Conservation (phyloP, 2,797 vertebrate species). For the Morus bassanus region DNA sequence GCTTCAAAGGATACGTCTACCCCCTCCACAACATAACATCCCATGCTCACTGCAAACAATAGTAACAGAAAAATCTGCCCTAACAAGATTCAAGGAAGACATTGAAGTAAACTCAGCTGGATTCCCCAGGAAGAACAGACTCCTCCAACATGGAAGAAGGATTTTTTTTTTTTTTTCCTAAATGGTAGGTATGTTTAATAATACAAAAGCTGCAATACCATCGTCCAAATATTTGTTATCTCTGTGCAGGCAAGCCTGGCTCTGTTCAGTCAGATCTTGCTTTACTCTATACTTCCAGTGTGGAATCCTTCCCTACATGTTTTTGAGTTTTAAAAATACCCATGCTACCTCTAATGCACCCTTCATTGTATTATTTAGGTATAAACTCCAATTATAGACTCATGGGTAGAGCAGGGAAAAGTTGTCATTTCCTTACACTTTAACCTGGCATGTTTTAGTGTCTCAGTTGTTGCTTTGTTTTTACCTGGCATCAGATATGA, state of each 20-base stretch:
- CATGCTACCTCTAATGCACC: background rate
- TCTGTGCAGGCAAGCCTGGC: slow-evolving; percentile 3
- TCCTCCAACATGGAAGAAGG: background rate
- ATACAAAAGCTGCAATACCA: slow-evolving; percentile 13
- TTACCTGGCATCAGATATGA: background rate
- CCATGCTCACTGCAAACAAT: background rate
- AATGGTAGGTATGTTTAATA: slow-evolving; percentile 22
- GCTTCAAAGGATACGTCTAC: background rate
- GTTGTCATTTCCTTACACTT: background rate
- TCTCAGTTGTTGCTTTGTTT: background rate
- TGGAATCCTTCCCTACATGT: background rate
- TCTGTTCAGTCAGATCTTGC: slow-evolving; percentile 3
- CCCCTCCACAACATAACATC: background rate
- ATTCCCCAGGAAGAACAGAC: slow-evolving; percentile 21
- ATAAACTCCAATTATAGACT: background rate
- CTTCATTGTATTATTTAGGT: background rate
- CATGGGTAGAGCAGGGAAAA: background rate
- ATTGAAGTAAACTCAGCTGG: background rate
- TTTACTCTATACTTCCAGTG: background rate
- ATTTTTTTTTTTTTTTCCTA: background rate
- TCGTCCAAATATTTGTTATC: slow-evolving; percentile 39
- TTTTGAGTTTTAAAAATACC: background rate
- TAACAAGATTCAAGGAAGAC: slow-evolving; percentile 11
- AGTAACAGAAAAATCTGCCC: slow-evolving; percentile 17
- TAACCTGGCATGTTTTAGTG: background rate